Evolutionary conservation across 2,888 invertebrate species (phyloP), one percentile per base, ranked within the genome.

Genomic region (Drosophila fungiperda): DNA sequence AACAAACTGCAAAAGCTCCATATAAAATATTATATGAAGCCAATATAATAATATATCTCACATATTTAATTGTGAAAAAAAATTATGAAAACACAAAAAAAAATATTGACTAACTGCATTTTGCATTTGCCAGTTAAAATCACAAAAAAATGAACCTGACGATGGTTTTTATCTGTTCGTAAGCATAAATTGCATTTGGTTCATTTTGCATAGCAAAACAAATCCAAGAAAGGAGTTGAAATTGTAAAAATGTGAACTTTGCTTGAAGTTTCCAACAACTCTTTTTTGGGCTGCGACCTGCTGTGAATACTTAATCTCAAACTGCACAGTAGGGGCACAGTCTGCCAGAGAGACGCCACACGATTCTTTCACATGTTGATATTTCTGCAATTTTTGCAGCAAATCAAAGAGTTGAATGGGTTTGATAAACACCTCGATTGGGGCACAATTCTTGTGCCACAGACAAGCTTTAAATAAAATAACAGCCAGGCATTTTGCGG

Each of bases 21-120:
- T 12, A 15, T 1, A 55, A 73, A 59, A 61, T 48, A 67, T 59
- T 62, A 65, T 54, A 71, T 74, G 72, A 82, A 79, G 82, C 80
- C 89, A 85, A 89, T 84, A 77, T 72, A 82, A 58, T 42, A 60
- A 73, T 69, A 59, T 66, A 76, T 57, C 66, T 50, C 66, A 52
- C 72, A 70, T 70, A 69, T 73, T 58, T 68, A 76, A 59, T 60
- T 65, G 57, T 64, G 35, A 57, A 62, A 49, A 35, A 57, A 33
- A 69, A 69, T 70, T 48, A 32, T 26, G 36, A 60, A 64, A 49
- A 33, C 7, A 20, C 3, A 17, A 40, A 20, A 48, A 73, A 50
- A 33, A 23, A 33, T 38, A 7, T 20, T 12, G 1, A 15, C 1
- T 20, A n/a, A 35, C 15, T 48, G 11, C 32, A 62, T n/a, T 58